These are phyloP conservation scores for Allophyes oxyacanthae DNA, from an alignment of 2,888 invertebrate species.

Conservation along the genomic window DNA sequence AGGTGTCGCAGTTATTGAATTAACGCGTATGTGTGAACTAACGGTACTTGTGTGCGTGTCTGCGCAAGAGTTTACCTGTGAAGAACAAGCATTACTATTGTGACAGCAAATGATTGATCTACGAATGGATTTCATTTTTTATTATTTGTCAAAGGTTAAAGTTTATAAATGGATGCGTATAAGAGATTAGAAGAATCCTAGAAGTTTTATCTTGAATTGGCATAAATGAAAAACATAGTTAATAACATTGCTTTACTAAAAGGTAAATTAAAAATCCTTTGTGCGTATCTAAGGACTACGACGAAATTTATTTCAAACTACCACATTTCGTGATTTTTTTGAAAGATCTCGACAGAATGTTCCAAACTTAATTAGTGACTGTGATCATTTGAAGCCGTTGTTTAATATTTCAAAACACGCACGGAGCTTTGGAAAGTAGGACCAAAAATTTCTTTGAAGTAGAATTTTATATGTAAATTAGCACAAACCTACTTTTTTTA, in stretches of 20 bases:
- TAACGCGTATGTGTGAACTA: constrained; percentile 65
- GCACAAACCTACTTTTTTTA: constrained; percentile 24
- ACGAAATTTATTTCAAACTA: too few relatives aligned
- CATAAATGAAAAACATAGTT: neutral
- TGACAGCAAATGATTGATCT: constrained; percentile 58
- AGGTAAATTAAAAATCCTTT: too few relatives aligned
- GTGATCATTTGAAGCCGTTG: constrained; percentile 5
- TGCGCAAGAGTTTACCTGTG: constrained; percentile 56
- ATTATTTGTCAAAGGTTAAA: constrained; percentile 34
- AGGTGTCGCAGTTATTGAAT: constrained; percentile 61
- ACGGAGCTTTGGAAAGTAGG: constrained; percentile 5
- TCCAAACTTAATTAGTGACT: too few relatives aligned
- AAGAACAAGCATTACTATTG: constrained; percentile 52
- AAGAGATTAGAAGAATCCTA: neutral
- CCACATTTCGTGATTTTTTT: too few relatives aligned
- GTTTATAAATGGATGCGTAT: constrained; percentile 6
- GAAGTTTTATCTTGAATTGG: neutral
- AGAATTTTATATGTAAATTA: constrained; percentile 26
- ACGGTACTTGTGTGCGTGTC: constrained; percentile 60
- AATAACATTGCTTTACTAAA: neutral
- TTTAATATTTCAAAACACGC: constrained; percentile 14
- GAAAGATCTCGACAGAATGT: too few relatives aligned
- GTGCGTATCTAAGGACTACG: neutral
- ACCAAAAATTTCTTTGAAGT: constrained; percentile 24
- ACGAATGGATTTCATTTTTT: constrained; percentile 28